Evolutionary conservation across 2,113 vertebrate genomes (phyloP).

Genomic region (Craseonycteris thonglongyai): DNA sequence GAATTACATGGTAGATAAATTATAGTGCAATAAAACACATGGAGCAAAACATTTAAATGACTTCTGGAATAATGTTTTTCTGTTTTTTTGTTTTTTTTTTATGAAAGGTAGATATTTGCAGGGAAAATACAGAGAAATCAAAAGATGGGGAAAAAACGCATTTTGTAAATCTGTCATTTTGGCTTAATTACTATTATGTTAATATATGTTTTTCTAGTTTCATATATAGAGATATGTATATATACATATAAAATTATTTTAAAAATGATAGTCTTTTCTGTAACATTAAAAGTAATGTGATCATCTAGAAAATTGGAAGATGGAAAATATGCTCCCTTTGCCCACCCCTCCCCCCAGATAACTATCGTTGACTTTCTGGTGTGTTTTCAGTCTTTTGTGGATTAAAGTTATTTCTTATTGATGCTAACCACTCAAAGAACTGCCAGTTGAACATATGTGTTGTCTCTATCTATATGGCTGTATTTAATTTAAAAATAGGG

Average conservation of each 20-base stretch:
- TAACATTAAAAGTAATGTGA: neutral
- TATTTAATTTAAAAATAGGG: neutral
- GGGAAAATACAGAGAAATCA: neutral
- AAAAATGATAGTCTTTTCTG: neutral
- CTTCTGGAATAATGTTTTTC: neutral
- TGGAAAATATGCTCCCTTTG: neutral
- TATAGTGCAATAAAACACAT: neutral
- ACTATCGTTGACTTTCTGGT: neutral
- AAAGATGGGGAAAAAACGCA: neutral
- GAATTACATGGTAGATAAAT: neutral
- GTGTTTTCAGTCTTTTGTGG: neutral
- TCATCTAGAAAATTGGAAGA: neutral
- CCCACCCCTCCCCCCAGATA: accelerated
- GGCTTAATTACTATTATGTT: neutral
- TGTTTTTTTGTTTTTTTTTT: neutral
- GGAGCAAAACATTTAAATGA: neutral
- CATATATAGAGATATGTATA: neutral
- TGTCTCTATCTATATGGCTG: neutral
- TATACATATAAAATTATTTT: neutral
- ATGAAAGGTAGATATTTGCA: neutral
- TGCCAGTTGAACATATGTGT: neutral
- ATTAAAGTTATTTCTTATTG: neutral
- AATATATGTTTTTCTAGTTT: neutral
- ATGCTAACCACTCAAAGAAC: neutral
- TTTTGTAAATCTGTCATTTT: neutral